Evolutionary conservation across 2,113 vertebrate genomes (phyloP).

Genomic region (Echinops telfairi): DNA sequence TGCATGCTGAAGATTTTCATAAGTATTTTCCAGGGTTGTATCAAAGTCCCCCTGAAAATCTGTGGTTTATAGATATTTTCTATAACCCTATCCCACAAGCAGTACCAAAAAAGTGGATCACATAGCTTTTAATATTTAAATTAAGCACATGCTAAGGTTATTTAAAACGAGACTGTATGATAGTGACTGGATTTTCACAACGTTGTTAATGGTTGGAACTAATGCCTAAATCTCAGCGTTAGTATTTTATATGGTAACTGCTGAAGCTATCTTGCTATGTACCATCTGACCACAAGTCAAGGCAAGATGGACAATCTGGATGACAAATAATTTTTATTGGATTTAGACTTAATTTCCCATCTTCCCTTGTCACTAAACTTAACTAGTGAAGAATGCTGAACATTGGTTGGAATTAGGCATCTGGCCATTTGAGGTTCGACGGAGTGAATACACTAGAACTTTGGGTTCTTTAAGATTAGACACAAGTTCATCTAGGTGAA

Average conservation of each 20-base stretch:
- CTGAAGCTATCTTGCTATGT: background rate
- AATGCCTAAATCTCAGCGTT: background rate
- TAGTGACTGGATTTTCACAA: background rate
- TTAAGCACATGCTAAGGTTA: conserved; percentile 5
- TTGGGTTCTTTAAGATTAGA: conserved; percentile 19
- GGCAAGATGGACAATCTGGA: conserved; percentile 1
- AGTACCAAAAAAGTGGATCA: background rate
- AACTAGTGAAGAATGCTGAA: background rate
- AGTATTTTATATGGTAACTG: background rate
- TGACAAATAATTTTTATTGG: conserved; percentile 33
- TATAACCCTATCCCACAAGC: background rate
- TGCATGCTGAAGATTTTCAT: background rate
- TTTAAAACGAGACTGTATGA: background rate
- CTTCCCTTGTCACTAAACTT: conserved; percentile 6
- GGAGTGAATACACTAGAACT: background rate
- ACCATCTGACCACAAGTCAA: conserved; percentile 34
- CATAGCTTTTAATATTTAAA: conserved; percentile 24
- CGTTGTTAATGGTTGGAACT: background rate
- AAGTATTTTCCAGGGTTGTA: background rate
- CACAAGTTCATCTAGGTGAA: background rate
- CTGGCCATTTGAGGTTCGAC: background rate
- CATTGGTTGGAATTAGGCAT: background rate
- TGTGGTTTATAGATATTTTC: background rate
- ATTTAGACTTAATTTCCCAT: conserved; percentile 24
- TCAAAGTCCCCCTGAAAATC: background rate